phyloP scores from a whole-genome alignment of 2,797 vertebrate species.

The Caiman crocodilus region DNA sequence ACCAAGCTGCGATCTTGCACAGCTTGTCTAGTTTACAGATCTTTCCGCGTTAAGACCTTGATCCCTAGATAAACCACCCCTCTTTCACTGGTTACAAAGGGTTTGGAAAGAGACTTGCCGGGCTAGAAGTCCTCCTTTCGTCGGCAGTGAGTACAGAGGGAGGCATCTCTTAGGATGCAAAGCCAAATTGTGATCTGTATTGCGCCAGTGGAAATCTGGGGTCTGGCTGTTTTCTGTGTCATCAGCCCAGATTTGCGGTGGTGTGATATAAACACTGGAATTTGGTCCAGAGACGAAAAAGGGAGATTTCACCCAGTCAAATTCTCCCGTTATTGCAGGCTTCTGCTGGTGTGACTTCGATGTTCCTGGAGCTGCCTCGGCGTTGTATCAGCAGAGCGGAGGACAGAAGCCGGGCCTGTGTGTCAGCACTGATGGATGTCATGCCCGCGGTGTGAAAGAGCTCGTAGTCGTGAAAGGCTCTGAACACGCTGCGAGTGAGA shows the following conservation, averaged over 20 bases:
- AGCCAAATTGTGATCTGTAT: constrained; percentile 59
- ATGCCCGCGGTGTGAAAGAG: not conserved
- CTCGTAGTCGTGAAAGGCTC: not conserved
- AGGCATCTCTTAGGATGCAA: constrained; percentile 50
- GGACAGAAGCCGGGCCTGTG: not conserved
- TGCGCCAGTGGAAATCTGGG: constrained; percentile 28
- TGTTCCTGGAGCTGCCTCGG: not conserved
- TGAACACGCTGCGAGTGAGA: fast-evolving
- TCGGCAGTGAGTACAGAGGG: constrained; percentile 46
- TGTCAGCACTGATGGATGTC: not conserved
- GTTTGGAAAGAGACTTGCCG: constrained; percentile 12
- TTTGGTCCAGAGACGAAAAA: not conserved
- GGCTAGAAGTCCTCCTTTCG: constrained; percentile 55
- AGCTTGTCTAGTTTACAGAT: not conserved
- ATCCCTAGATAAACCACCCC: constrained; percentile 46
- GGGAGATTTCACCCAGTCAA: not conserved
- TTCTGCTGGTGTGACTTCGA: not conserved
- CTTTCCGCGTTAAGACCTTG: constrained; percentile 53
- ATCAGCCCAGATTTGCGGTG: not conserved
- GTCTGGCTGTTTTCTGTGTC: not conserved
- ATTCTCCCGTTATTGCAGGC: not conserved
- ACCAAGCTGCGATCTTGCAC: constrained; percentile 14
- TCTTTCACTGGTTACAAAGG: constrained; percentile 11
- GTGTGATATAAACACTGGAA: constrained; percentile 11
- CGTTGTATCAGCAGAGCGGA: not conserved